Conservation (phyloP, 2,888 invertebrate species). For the Torymus aiolomorphi region DNA sequence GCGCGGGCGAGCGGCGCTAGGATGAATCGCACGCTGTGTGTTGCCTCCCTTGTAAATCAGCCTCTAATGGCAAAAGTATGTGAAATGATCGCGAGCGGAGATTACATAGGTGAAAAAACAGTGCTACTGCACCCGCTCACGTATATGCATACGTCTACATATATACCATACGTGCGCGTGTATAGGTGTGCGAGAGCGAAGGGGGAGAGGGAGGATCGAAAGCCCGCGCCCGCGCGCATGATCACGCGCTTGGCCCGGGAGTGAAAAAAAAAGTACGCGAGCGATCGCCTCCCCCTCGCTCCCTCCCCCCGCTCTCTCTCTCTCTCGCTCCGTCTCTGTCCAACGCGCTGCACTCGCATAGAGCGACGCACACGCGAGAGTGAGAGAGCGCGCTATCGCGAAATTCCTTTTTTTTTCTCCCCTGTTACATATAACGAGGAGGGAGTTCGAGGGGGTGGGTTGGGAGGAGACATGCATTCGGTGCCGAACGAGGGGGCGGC, state of each 20-base stretch:
- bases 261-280: conserved; percentile 49
- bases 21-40: conserved; percentile 35
- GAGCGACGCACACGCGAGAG: background rate
- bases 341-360: conserved; percentile 11
- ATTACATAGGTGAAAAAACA: conserved; percentile 73
- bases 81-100: conserved; percentile 74
- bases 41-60: conserved; percentile 64
- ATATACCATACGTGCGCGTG: conserved; percentile 44
- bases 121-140: conserved; percentile 59
- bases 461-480: conserved; percentile 67
- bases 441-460: conserved; percentile 59
- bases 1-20: background rate
- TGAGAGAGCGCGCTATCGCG: conserved; percentile 46
- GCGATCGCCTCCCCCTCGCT: conserved; percentile 25
- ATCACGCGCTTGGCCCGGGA: conserved; percentile 58
- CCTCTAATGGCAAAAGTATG: conserved; percentile 74
- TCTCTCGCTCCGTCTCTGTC: background rate
- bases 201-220: conserved; percentile 55
- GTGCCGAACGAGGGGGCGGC: conserved; percentile 64
- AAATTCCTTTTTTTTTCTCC: conserved; percentile 54
- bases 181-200: conserved; percentile 19
- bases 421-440: conserved; percentile 58
- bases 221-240: conserved; percentile 59
- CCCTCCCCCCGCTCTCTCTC: background rate
- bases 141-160: background rate